A percentile compares a stretch with the other conserved stretches of the same genome.
These are phyloP conservation scores for Anodontia alba DNA, from an alignment of 2,888 invertebrate species.

Conservation along the genomic window DNA sequence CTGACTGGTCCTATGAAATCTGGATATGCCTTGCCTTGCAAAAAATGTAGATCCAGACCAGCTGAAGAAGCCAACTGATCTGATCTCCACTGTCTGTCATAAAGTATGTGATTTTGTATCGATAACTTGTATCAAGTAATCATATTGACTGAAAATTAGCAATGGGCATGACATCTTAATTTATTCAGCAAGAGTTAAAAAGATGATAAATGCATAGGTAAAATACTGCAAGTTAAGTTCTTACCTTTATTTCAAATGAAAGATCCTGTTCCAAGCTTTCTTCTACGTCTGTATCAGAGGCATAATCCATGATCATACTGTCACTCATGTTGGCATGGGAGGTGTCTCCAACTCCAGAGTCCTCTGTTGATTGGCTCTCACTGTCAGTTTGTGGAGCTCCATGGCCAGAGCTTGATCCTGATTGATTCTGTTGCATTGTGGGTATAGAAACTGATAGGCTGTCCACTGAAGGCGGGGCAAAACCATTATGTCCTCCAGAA, in stretches of 20 bases:
- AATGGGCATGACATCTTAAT: no score
- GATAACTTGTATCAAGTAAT: no score
- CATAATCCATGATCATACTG: slow-evolving; percentile 32
- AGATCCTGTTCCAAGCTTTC: slow-evolving; percentile 52
- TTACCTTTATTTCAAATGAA: slow-evolving; percentile 59
- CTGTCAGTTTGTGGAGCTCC: slow-evolving; percentile 25
- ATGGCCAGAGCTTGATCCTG: slow-evolving; percentile 3
- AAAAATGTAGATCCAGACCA: no score
- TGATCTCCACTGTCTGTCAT: no score
- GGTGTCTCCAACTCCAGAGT: slow-evolving; percentile 51
- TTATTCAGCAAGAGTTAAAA: no score
- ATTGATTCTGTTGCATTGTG: slow-evolving; percentile 10
- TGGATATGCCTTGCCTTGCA: no score
- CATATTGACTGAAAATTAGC: no score
- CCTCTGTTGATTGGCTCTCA: slow-evolving; percentile 44
- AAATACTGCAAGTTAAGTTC: no score
- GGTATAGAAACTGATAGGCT: not conserved
- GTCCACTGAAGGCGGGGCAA: slow-evolving; percentile 21
- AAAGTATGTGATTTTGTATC: no score
- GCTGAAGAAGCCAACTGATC: no score
- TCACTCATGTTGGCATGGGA: slow-evolving; percentile 51
- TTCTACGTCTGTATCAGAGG: slow-evolving; percentile 52
- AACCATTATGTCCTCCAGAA: slow-evolving; percentile 7
- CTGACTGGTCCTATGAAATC: no score
- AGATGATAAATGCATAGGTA: no score